Evolutionary conservation across 2,797 vertebrate species (phyloP).

Genomic region (Rhinichthys osculus): DNA sequence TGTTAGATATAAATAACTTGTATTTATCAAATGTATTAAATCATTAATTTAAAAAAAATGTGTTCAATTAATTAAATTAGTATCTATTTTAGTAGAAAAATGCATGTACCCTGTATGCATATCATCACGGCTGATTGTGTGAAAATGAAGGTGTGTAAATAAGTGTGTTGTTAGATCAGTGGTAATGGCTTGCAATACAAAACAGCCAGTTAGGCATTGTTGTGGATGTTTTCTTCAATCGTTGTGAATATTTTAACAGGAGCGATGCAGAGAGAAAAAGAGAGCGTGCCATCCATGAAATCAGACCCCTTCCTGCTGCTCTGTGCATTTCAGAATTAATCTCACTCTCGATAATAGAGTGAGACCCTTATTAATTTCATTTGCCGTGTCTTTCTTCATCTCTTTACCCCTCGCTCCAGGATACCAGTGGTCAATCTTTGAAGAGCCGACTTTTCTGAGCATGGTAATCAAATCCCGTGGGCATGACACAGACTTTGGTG

Average conservation of each 20-base stretch:
- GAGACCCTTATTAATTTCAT: conserved; percentile 67
- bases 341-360: conserved; percentile 78
- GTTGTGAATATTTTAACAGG: conserved; percentile 42
- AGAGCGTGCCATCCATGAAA: conserved; percentile 66
- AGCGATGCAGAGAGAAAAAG: conserved; percentile 3
- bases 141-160: not conserved
- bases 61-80: not conserved
- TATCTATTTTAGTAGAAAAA: not conserved
- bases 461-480: conserved; percentile 72
- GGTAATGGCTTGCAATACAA: conserved; percentile 17
- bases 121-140: not conserved
- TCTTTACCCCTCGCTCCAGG: conserved; percentile 66
- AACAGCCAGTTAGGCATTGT: not conserved
- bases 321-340: conserved; percentile 80
- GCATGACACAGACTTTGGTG: conserved; percentile 60
- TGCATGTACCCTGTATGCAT: not conserved
- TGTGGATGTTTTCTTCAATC: conserved; percentile 31
- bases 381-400: conserved; percentile 49
- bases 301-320: conserved; percentile 67
- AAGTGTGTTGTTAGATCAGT: not conserved
- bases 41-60: too few species aligned
- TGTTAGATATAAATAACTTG: not conserved
- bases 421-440: conserved; percentile 86
- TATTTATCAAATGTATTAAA: not conserved
- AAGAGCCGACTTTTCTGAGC: conserved; percentile 72